Conservation (phyloP, 2,888 invertebrate species). For the Nebria brevicollis region DNA sequence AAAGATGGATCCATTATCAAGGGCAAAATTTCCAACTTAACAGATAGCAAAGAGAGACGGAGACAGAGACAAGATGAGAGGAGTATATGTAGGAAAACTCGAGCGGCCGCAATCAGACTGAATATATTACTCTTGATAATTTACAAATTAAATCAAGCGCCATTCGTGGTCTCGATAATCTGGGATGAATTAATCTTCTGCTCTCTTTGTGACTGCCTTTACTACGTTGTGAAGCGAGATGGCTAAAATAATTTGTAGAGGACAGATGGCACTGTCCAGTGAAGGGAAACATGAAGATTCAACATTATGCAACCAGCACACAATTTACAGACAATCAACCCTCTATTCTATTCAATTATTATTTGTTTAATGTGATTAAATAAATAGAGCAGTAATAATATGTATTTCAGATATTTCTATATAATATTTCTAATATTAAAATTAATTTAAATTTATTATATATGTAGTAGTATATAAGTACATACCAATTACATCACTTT, state of each 20-base stretch:
- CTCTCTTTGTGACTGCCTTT: not conserved
- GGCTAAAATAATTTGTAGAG: not conserved
- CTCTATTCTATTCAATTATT: not conserved
- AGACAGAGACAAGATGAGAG: not conserved
- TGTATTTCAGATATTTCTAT: not conserved
- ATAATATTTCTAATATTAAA: not conserved
- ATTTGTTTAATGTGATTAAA: not conserved
- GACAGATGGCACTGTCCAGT: not conserved
- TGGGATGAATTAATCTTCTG: constrained; percentile 26
- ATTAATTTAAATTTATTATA: too few relatives aligned
- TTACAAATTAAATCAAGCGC: constrained; percentile 45
- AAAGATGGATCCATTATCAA: constrained; percentile 36
- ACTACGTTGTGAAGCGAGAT: not conserved
- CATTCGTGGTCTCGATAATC: constrained; percentile 37
- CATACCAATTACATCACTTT: too few relatives aligned
- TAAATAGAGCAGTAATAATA: too few relatives aligned
- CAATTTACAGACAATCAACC: not conserved
- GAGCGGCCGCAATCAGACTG: constrained; percentile 31
- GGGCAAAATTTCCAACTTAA: constrained; percentile 8
- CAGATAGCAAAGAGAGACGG: constrained; percentile 5
- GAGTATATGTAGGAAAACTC: not conserved
- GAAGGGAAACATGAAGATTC: not conserved
- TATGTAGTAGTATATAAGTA: too few relatives aligned
- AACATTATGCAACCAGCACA: not conserved
- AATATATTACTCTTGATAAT: constrained; percentile 41